Percentiles rank a stretch among this genome's conserved stretches.
Conservation (phyloP, 2,888 invertebrate species). For the Molorchus minor region DNA sequence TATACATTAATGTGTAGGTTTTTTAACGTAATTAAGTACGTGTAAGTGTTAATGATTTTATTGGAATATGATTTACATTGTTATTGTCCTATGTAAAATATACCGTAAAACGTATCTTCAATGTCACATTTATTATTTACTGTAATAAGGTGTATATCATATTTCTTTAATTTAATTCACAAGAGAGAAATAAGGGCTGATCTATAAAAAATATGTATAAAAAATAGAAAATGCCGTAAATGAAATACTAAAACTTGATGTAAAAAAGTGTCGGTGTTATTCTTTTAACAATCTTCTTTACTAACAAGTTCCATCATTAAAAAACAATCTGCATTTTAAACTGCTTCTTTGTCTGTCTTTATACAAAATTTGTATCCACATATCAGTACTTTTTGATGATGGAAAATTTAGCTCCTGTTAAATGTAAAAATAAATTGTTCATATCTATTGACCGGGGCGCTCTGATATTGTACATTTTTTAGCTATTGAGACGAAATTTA, state of each 20-base stretch:
- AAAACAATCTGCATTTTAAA: constrained; percentile 1
- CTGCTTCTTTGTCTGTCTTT: background rate
- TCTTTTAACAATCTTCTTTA: constrained; percentile 39
- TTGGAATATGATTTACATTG: constrained; percentile 55
- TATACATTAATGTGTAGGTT: constrained; percentile 52
- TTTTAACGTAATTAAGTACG: constrained; percentile 49
- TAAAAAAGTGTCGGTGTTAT: constrained; percentile 39
- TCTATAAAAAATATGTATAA: constrained; percentile 58
- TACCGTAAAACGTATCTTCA: constrained; percentile 27
- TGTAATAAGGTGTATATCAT: constrained; percentile 53
- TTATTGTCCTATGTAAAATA: constrained; percentile 40
- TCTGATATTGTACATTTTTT: no score
- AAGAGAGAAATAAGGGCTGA: constrained; percentile 62
- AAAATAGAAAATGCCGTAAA: constrained; percentile 52
- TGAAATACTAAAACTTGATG: constrained; percentile 46
- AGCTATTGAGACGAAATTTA: no score
- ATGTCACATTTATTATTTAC: constrained; percentile 26
- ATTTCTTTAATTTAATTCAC: constrained; percentile 59
- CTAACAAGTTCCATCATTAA: constrained; percentile 25
- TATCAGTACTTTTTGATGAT: constrained; percentile 23
- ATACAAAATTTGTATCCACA: constrained; percentile 10
- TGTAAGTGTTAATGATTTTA: constrained; percentile 49
- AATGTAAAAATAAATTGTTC: no score
- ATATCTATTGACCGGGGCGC: no score
- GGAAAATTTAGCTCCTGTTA: background rate